Base-by-base conservation (phyloP, 1,140 invertebrate genomes). In the Lasioglossum baleicum region DNA sequence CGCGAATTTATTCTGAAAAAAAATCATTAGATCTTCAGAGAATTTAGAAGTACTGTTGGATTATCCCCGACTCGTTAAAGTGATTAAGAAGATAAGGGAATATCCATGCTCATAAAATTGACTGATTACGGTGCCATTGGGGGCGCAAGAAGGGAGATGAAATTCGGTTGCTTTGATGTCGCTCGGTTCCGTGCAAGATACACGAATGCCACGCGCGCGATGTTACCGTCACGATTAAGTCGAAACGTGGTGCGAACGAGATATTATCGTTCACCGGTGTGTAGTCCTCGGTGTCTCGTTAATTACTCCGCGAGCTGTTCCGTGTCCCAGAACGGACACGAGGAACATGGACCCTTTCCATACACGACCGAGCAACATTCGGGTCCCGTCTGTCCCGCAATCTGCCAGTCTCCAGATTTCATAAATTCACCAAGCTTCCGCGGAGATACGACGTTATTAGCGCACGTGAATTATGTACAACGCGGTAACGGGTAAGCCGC, bases 181-280 rank as follows among this genome's bases (percentile, higher is more conserved):
- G 26, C 22, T 7, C 22, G 53, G 68, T 44, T 70, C 58, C 68
- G 68, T 56, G 68, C 31, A 7, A 56, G 26, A 70, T 70, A 70
- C 68, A 70, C 68, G 68, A 70, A 70, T 58, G 68, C 68, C 68
- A 70, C 68, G 68, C 68, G 68, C 68, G 68, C 68, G 68, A 70
- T 70, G 68, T 70, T 70, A 70, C 68, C 68, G 68, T 26, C 20
- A 70, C 68, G 68, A 70, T 70, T 70, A 70, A 70, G 48, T 56
- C 68, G 26, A 70, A 56, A 70, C 68, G 68, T 56, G 68, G 68
- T 70, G 68, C 68, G 68, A 70, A 70, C 68, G 68, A 70, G 68
- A 70, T 70, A 70, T 70, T 70, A 70, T 70, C 68, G 68, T 70
- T 56, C 53, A 31, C 68, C 68, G 26, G 68, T 70, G 68, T 70